A percentile compares a stretch with the other conserved stretches of the same genome.
phyloP scores from a whole-genome alignment of 2,888 invertebrate species.

The Meganola albula region DNA sequence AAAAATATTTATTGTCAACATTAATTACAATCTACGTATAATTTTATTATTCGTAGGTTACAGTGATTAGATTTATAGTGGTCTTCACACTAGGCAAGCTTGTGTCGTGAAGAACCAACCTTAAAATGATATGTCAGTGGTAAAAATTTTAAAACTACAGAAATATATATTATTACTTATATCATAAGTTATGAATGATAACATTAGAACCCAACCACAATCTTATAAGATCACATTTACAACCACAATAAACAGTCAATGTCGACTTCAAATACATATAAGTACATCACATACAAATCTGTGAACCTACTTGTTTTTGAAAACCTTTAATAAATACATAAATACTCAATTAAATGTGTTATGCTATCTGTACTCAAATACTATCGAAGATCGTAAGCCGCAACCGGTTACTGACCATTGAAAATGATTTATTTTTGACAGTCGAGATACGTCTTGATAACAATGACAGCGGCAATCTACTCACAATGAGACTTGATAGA shows the following conservation, averaged over 20 bases:
- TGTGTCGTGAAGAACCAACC: too few relatives aligned
- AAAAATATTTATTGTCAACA: too few relatives aligned
- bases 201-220: background rate
- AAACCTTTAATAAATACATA: background rate
- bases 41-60: too few relatives aligned
- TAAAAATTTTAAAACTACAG: too few relatives aligned
- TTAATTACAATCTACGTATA: too few relatives aligned
- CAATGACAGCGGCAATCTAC: constrained; percentile 45
- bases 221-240: background rate
- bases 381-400: constrained; percentile 32
- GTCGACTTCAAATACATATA: background rate
- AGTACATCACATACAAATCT: background rate
- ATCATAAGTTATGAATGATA: too few relatives aligned
- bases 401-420: constrained; percentile 40
- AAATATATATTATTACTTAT: too few relatives aligned
- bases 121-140: too few relatives aligned
- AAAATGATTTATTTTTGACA: constrained; percentile 65
- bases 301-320: background rate
- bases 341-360: constrained; percentile 1
- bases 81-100: too few relatives aligned
- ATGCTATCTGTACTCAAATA: constrained; percentile 18
- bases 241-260: background rate
- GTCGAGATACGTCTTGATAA: constrained; percentile 50
- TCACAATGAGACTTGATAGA: constrained; percentile 34
- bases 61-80: too few relatives aligned